Conservation (phyloP, 92 coral and sea anemone species). For the Zoanthus sociatus region DNA sequence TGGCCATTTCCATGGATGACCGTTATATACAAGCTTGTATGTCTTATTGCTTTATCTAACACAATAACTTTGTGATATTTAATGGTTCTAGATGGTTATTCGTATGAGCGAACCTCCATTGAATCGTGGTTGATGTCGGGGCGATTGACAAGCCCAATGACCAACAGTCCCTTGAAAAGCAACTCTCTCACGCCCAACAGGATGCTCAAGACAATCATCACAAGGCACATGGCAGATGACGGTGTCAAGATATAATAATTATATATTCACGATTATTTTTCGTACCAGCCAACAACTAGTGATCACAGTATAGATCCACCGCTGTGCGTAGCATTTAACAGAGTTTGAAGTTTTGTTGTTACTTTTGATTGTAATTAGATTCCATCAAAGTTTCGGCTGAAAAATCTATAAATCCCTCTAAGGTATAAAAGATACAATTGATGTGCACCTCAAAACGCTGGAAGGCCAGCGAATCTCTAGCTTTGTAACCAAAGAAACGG, state of each 20-base stretch:
- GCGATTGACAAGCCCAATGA: constrained; percentile 94
- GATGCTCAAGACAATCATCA: constrained; percentile 87
- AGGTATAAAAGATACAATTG: background rate
- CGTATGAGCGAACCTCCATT: constrained; percentile 92
- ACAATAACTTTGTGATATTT: background rate
- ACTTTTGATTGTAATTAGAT: background rate
- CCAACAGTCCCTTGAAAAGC: constrained; percentile 92
- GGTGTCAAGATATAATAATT: constrained; percentile 21
- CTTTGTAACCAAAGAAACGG: too few relatives aligned
- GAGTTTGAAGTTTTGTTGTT: background rate
- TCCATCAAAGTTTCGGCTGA: background rate
- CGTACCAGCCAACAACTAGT: background rate
- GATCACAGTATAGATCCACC: background rate
- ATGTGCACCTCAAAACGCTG: background rate
- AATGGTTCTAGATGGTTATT: constrained; percentile 85
- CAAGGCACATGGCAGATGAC: constrained; percentile 71
- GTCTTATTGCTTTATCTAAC: background rate
- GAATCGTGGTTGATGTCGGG: constrained; percentile 94
- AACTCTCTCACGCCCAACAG: constrained; percentile 88
- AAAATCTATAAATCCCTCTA: background rate
- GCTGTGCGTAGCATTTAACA: background rate
- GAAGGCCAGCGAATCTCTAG: background rate
- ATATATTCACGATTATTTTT: background rate
- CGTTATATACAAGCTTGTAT: too few relatives aligned
- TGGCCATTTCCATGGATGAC: too few relatives aligned